These are phyloP conservation scores for Lasioglossum vierecki DNA, from an alignment of 2,888 invertebrate genomes.

Conservation along the genomic window DNA sequence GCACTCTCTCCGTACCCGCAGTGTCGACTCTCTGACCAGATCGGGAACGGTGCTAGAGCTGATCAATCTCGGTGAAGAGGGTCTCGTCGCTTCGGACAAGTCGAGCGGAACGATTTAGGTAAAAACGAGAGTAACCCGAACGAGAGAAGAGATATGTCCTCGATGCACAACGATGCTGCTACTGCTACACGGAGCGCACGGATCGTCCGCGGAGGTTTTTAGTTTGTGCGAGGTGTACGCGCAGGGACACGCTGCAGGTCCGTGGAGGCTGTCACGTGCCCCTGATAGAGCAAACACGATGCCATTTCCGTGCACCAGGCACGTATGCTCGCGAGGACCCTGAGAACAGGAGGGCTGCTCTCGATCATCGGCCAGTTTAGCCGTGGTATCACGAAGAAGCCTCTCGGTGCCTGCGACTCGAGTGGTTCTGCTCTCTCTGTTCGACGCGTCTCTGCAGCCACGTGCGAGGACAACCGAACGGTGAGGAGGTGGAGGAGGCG, in stretches of 20 bases:
- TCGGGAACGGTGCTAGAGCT: neutral
- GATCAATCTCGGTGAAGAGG: neutral
- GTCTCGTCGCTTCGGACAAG: neutral
- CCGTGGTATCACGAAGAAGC: neutral
- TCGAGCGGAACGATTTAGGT: slow-evolving; percentile 4
- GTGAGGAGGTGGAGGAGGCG: slow-evolving; percentile 65
- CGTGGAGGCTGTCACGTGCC: slow-evolving; percentile 74
- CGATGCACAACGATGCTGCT: slow-evolving; percentile 75
- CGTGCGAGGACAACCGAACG: slow-evolving; percentile 70
- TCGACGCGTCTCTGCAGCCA: slow-evolving; percentile 66
- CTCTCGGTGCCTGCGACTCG: slow-evolving; percentile 38
- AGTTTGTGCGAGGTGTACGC: slow-evolving; percentile 67
- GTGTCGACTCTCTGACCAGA: slow-evolving; percentile 5
- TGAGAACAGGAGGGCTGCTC: slow-evolving; percentile 44
- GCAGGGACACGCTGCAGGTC: slow-evolving; percentile 64
- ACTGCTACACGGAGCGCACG: slow-evolving; percentile 66
- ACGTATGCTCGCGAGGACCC: slow-evolving; percentile 59
- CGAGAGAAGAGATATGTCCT: slow-evolving; percentile 70
- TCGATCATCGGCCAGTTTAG: slow-evolving; percentile 23
- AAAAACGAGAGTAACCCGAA: neutral
- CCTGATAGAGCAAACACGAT: slow-evolving; percentile 66
- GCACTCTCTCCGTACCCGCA: neutral
- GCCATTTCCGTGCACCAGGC: slow-evolving; percentile 60
- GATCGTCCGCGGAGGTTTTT: slow-evolving; percentile 52
- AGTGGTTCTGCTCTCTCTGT: slow-evolving; percentile 36